Conservation (phyloP, 2,113 vertebrate species). For the Leptosomus discolor region DNA sequence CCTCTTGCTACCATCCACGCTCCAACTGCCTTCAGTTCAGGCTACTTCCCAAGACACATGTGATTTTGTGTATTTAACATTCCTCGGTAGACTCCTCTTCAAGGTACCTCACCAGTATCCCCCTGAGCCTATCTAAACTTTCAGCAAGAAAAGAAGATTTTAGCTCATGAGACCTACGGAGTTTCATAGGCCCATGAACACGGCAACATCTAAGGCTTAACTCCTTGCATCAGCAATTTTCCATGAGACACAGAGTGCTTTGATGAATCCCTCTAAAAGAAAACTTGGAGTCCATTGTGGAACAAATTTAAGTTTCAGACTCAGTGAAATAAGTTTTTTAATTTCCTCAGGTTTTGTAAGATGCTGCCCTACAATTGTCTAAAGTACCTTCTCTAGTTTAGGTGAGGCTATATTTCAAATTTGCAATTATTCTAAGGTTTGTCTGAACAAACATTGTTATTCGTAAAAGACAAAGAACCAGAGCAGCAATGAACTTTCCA, state of each 20-base stretch:
- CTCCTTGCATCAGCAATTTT: background rate
- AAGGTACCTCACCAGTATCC: background rate
- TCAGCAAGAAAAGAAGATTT: background rate
- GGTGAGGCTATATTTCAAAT: background rate
- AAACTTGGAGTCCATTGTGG: background rate
- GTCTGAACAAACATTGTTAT: background rate
- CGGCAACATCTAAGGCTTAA: background rate
- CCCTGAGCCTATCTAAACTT: background rate
- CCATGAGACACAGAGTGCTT: background rate
- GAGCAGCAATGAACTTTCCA: background rate
- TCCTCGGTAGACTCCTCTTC: background rate
- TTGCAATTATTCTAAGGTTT: background rate
- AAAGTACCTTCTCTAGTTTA: background rate
- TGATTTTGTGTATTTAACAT: background rate
- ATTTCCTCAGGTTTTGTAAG: background rate
- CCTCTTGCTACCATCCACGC: background rate
- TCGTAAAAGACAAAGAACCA: background rate
- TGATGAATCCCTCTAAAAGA: background rate
- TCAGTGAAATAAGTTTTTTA: background rate
- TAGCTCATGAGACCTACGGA: background rate
- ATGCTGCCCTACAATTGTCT: background rate
- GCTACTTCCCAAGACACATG: background rate
- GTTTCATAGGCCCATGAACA: background rate
- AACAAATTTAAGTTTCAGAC: background rate
- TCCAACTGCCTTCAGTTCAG: background rate